A percentile compares a stretch with the other conserved stretches of the same genome.
Evolutionary conservation across 2,797 vertebrate genomes (phyloP).

Genomic region (Taenioides sp.): DNA sequence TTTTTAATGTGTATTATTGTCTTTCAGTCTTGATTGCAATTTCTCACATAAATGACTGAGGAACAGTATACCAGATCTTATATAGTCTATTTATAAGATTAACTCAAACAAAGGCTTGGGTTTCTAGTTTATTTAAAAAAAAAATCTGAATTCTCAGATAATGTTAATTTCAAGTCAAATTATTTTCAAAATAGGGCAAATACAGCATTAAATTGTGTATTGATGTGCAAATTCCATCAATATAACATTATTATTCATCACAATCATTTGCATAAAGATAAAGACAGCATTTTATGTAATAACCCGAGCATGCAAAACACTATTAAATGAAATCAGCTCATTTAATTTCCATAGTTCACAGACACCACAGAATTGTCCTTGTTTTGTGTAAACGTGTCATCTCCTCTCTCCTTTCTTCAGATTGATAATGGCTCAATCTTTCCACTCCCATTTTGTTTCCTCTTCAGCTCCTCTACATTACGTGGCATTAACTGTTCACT

Average conservation of each 20-base stretch:
- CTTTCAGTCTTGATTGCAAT: not conserved
- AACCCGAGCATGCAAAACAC: conserved; percentile 21
- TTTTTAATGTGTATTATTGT: not conserved
- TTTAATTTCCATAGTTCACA: conserved; percentile 32
- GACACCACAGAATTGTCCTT: conserved; percentile 15
- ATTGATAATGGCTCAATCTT: conserved; percentile 21
- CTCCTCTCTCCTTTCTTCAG: conserved; percentile 3
- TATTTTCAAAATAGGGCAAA: not conserved
- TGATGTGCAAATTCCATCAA: not conserved
- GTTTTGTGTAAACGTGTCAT: conserved; percentile 34
- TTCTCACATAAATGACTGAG: no score
- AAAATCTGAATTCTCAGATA: no score
- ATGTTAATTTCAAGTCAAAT: no score
- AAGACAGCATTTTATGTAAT: conserved; percentile 22
- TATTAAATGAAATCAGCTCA: conserved; percentile 31
- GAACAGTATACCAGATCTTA: no score
- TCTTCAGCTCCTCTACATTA: conserved; percentile 36
- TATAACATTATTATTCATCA: conserved; percentile 24
- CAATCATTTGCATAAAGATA: conserved; percentile 6
- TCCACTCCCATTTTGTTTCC: not conserved
- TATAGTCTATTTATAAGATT: no score
- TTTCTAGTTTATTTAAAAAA: no score
- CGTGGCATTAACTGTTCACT: conserved; percentile 13
- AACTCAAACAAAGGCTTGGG: no score
- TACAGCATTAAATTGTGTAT: not conserved